Conservation (phyloP, 1,140 invertebrate genomes). For the Heliconius melpomene region DNA sequence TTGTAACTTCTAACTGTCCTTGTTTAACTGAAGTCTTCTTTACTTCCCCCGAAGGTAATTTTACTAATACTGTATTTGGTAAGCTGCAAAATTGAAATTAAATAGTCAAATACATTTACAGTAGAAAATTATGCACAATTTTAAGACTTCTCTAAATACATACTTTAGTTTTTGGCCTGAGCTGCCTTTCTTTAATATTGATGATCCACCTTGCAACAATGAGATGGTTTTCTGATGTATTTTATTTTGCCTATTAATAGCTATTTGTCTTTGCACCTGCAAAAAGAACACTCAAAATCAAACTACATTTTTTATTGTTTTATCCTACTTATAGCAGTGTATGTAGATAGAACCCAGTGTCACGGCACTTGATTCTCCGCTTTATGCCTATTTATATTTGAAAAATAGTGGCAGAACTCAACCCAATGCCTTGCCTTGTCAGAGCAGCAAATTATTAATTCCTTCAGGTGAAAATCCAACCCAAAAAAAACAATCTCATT, state of each 20-base stretch:
- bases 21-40: slow-evolving; percentile 76
- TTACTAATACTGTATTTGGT: slow-evolving; percentile 83
- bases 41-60: slow-evolving; percentile 83
- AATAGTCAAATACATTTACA: neutral
- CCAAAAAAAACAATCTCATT: too few relatives aligned
- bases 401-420: too few relatives aligned
- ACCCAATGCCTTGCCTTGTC: too few relatives aligned
- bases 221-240: slow-evolving; percentile 86
- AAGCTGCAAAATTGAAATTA: slow-evolving; percentile 58
- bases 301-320: neutral
- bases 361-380: too few relatives aligned
- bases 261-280: slow-evolving; percentile 86
- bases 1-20: slow-evolving; percentile 69
- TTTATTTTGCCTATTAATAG: slow-evolving; percentile 86
- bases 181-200: slow-evolving; percentile 76
- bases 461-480: too few relatives aligned
- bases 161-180: slow-evolving; percentile 77
- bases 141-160: slow-evolving; percentile 36
- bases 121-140: neutral
- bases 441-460: too few relatives aligned
- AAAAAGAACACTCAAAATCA: neutral
- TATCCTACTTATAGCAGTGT: too few relatives aligned
- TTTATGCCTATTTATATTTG: too few relatives aligned
- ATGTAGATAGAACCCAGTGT: too few relatives aligned
- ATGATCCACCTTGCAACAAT: slow-evolving; percentile 85